Evolutionary conservation across 2,797 vertebrate genomes (phyloP), one percentile per base, ranked within the genome.

Genomic region (Ceyx erithaca): DNA sequence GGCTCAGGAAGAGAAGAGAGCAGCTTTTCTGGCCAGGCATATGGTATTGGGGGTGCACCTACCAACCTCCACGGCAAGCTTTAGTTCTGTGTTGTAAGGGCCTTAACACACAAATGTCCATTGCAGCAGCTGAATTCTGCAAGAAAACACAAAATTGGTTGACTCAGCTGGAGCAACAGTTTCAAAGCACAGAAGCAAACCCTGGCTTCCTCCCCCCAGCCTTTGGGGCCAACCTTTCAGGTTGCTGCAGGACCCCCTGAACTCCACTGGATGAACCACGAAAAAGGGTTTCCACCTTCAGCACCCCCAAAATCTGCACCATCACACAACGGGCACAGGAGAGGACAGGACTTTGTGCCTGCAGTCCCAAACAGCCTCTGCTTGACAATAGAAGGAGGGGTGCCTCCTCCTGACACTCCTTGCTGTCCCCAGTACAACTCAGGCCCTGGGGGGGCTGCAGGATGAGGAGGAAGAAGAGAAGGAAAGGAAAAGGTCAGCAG

Each of bases 11-110:
- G n/a, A 82, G 15, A 87, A 48, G 33, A 66, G 15, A 14, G 7
- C 63, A 89, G 31, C 0, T 0, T 15, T 63, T 14, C n/a, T 0
- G 1, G 31, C 11, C 31, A 61, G 41, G 35, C 14, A n/a, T 22
- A 18, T 46, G 64, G 37, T 31, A 30, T 67, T 40, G 5, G 11
- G 43, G 7, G 40, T 43, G 14, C 12, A 59, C 14, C 12, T 64
- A 43, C 40, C 75, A 57, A 80, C 12, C 61, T 80, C 67, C 35
- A 25, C 35, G 25, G 28, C 31, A 67, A 7, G 30, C 18, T 41
- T 88, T 35, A 40, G 23, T 72, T 95, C 63, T 63, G 26, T 6
- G 1, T 78, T 2, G 0, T 30, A 21, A 76, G 80, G 43, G 26
- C 18, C 4, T 80, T 55, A 40, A 31, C 3, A 28, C 1, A 3